Evolutionary conservation across 2,113 vertebrate genomes (phyloP).

Genomic region (Dicerorhinus sumatrensis): DNA sequence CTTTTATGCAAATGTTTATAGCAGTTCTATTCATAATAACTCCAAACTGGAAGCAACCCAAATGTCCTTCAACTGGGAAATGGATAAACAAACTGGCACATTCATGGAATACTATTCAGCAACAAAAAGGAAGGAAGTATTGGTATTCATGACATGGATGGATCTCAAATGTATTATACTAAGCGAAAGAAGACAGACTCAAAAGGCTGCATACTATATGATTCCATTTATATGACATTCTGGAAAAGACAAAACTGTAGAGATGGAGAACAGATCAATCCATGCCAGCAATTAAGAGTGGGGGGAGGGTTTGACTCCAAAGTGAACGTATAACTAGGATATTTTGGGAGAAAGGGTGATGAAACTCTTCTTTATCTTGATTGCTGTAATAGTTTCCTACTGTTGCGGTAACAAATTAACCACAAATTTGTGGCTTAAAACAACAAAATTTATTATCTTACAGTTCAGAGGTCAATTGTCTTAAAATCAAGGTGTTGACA

Average conservation of each 20-base stretch:
- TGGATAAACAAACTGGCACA: too few relatives aligned
- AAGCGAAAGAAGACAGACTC: too few relatives aligned
- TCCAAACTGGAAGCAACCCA: too few relatives aligned
- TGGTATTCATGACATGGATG: background rate
- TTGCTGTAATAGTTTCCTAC: background rate
- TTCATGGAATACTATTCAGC: background rate
- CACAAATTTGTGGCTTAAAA: background rate
- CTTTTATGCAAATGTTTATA: too few relatives aligned
- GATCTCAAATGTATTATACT: background rate
- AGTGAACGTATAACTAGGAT: background rate
- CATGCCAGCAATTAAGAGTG: background rate
- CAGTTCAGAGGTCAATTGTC: background rate
- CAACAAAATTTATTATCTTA: background rate
- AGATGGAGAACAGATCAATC: background rate
- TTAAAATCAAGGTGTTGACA: too few relatives aligned
- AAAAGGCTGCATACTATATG: background rate
- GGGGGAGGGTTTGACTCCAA: background rate
- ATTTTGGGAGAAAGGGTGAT: background rate
- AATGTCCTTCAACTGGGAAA: too few relatives aligned
- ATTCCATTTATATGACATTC: background rate
- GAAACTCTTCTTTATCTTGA: background rate
- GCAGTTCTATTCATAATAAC: too few relatives aligned
- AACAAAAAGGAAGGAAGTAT: background rate
- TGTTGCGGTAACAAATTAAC: background rate
- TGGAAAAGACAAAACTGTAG: background rate